A percentile compares a stretch with the other conserved stretches of the same genome.
phyloP scores from a whole-genome alignment of 2,113 vertebrate species.

The Pluvianellus socialis region DNA sequence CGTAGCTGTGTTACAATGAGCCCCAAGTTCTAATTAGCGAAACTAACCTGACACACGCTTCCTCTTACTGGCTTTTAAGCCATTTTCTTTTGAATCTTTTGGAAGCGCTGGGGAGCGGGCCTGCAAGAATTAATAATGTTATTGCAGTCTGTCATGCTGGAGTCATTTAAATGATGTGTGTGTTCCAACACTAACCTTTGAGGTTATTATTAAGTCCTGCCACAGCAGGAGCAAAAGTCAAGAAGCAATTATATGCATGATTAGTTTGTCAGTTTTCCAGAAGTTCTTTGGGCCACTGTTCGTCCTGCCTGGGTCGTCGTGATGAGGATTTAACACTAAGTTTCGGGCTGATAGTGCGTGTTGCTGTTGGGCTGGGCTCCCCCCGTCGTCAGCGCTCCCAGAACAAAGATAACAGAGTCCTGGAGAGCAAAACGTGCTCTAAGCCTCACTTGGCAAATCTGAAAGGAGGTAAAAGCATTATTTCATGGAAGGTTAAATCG shows the following conservation, averaged over 20 bases:
- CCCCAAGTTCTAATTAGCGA: conserved; percentile 47
- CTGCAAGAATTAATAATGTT: conserved; percentile 12
- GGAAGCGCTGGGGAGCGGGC: background rate
- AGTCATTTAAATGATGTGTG: conserved; percentile 46
- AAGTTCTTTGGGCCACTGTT: conserved; percentile 66
- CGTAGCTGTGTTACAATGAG: background rate
- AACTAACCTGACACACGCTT: conserved; percentile 43
- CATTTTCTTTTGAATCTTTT: conserved; percentile 27
- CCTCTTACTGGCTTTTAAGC: conserved; percentile 12
- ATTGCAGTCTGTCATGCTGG: conserved; percentile 9
- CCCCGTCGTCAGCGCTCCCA: background rate
- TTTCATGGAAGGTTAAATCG: background rate
- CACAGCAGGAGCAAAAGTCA: conserved; percentile 77
- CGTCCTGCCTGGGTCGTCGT: background rate
- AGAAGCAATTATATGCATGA: conserved; percentile 93
- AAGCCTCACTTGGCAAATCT: background rate
- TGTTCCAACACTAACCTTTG: conserved; percentile 50
- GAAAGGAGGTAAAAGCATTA: background rate
- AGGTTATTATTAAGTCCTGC: conserved; percentile 56
- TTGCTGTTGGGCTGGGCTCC: background rate
- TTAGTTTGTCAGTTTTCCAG: conserved; percentile 87
- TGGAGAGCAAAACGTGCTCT: background rate
- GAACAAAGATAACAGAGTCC: background rate
- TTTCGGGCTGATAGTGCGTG: background rate
- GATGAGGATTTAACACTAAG: background rate